A percentile compares a stretch with the other conserved stretches of the same genome.
These are phyloP conservation scores for Cheilosia scutellata DNA, from an alignment of 2,888 invertebrate species.

Conservation along the genomic window DNA sequence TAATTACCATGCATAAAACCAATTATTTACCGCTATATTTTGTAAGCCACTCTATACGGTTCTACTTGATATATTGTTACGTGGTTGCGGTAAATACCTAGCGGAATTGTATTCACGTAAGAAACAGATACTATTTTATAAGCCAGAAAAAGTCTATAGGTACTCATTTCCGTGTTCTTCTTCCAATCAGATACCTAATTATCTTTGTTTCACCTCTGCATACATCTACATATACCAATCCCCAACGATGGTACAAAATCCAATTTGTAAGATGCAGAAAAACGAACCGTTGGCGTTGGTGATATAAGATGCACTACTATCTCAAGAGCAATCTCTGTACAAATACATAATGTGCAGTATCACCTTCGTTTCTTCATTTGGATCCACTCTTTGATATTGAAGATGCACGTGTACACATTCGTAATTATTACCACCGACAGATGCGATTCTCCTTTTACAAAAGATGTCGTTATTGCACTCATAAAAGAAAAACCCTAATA, in stretches of 20 bases:
- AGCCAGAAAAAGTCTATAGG: constrained; percentile 33
- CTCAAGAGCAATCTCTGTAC: background rate
- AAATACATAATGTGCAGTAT: constrained; percentile 4
- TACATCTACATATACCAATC: background rate
- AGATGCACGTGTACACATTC: constrained; percentile 56
- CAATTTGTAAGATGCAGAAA: constrained; percentile 60
- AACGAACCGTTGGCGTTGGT: constrained; percentile 63
- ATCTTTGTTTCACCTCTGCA: constrained; percentile 29
- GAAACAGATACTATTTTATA: constrained; percentile 27
- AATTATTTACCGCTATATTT: constrained; percentile 2
- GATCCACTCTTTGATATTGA: background rate
- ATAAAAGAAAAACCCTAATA: constrained; percentile 30
- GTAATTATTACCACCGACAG: constrained; percentile 45
- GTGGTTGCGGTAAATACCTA: constrained; percentile 38
- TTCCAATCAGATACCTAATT: constrained; percentile 52
- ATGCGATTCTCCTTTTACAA: constrained; percentile 6
- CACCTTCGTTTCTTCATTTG: constrained; percentile 45
- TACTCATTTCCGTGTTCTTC: constrained; percentile 54
- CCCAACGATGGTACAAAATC: constrained; percentile 25
- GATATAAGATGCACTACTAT: constrained; percentile 28
- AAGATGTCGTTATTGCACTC: constrained; percentile 34
- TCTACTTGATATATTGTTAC: constrained; percentile 4
- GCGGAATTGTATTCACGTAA: constrained; percentile 13
- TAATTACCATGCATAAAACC: background rate
- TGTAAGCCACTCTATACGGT: background rate